Conservation (phyloP, 2,888 invertebrate genomes). For the Imbricaverruca yamaguchii region DNA sequence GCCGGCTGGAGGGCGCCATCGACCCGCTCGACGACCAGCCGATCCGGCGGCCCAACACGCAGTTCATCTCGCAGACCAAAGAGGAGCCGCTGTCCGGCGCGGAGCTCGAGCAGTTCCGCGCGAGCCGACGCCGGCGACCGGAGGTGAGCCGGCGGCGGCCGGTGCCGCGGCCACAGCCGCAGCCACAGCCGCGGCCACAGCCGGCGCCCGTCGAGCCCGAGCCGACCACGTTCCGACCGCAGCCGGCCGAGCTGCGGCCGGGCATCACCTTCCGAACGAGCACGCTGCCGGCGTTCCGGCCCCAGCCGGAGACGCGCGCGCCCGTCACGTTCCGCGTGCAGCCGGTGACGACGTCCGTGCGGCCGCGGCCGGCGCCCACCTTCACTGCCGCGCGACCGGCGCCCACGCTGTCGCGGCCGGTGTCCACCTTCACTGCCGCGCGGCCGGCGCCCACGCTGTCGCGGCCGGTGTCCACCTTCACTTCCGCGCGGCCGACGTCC, state of each 20-base stretch:
- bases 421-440: slow-evolving; percentile 24
- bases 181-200: slow-evolving; percentile 34
- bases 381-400: slow-evolving; percentile 32
- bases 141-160: neutral
- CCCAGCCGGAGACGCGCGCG: slow-evolving; percentile 37
- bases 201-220: neutral
- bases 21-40: slow-evolving; percentile 34
- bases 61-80: slow-evolving; percentile 35
- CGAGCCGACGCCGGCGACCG: slow-evolving; percentile 35
- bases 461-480: slow-evolving; percentile 32
- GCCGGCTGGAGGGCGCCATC: slow-evolving; percentile 34
- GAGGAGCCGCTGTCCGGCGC: slow-evolving; percentile 35
- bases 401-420: slow-evolving; percentile 26
- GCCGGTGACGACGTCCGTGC: slow-evolving; percentile 21
- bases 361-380: slow-evolving; percentile 19
- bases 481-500: slow-evolving; percentile 28
- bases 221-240: slow-evolving; percentile 40
- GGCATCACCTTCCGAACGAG: slow-evolving; percentile 23
- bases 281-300: neutral
- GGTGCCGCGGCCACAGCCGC: neutral
- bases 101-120: slow-evolving; percentile 40
- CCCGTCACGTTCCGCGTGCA: too few relatives aligned
- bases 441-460: neutral
- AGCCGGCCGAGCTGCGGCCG: slow-evolving; percentile 40
- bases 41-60: slow-evolving; percentile 34